These are phyloP conservation scores for Apus apus DNA, from an alignment of 2,113 vertebrate genomes.

Conservation along the genomic window DNA sequence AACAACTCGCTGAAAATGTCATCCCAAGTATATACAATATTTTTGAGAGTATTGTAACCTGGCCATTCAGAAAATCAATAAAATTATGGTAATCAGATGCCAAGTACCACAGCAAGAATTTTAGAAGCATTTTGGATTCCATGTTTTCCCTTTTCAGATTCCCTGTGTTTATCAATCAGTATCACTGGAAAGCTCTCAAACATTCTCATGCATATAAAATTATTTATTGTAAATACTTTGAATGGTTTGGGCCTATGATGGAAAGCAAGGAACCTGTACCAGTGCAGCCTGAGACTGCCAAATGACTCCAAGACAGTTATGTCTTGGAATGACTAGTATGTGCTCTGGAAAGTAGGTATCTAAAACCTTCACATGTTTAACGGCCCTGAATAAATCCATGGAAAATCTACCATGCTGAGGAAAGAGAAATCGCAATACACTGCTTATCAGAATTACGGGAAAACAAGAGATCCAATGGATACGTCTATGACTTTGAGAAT, in stretches of 20 bases:
- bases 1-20: slow-evolving; percentile 28
- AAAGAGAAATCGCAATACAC: neutral
- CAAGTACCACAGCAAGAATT: neutral
- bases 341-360: neutral
- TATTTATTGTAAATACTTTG: neutral
- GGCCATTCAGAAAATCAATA: neutral
- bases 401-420: neutral
- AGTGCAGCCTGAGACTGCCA: neutral
- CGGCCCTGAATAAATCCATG: neutral
- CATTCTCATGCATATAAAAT: neutral
- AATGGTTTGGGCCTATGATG: neutral
- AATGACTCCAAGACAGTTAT: neutral
- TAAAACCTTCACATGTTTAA: neutral
- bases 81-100: neutral
- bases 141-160: neutral
- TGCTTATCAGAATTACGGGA: neutral
- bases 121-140: neutral
- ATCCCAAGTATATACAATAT: neutral
- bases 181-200: neutral
- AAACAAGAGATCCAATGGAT: neutral
- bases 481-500: fast-evolving
- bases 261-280: neutral
- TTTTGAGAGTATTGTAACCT: neutral
- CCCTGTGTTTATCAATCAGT: neutral
- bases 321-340: fast-evolving